phyloP scores from a whole-genome alignment of 2,113 vertebrate genomes.

The Ascaphus truei region DNA sequence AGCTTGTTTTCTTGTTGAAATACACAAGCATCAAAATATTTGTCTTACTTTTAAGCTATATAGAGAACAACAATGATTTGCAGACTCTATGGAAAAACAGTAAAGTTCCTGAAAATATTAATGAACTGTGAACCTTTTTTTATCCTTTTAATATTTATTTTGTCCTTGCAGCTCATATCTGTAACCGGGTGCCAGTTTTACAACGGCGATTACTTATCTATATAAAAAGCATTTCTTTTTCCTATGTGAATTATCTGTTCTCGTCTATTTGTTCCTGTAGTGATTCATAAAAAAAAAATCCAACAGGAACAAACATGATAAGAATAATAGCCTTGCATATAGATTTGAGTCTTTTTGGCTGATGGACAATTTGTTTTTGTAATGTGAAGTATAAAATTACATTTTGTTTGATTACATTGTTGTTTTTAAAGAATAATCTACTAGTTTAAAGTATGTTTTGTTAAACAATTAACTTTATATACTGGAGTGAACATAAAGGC shows the following conservation, averaged over 20 bases:
- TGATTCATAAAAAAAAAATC: slow-evolving; percentile 47
- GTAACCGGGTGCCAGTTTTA: slow-evolving; percentile 24
- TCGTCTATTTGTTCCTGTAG: slow-evolving; percentile 52
- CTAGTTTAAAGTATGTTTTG: slow-evolving; percentile 35
- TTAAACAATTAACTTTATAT: slow-evolving; percentile 34
- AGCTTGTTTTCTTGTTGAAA: too few species aligned
- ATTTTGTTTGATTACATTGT: slow-evolving; percentile 46
- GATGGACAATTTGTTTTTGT: slow-evolving; percentile 42
- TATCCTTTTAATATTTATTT: slow-evolving; percentile 7
- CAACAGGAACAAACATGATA: slow-evolving; percentile 55
- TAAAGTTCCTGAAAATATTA: not conserved
- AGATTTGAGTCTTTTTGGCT: slow-evolving; percentile 44
- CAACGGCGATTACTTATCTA: slow-evolving; percentile 33
- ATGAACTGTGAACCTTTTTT: not conserved
- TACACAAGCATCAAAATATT: too few species aligned
- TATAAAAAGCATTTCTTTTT: slow-evolving; percentile 8
- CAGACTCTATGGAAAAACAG: too few species aligned
- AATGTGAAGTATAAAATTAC: slow-evolving; percentile 42
- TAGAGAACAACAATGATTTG: too few species aligned
- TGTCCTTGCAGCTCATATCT: slow-evolving; percentile 23
- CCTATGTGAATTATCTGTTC: slow-evolving; percentile 51
- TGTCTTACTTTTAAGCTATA: too few species aligned
- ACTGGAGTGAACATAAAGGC: slow-evolving; percentile 27
- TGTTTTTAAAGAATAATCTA: slow-evolving; percentile 42
- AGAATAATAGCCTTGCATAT: slow-evolving; percentile 38